These are phyloP conservation scores for Urocyon cinereoargenteus DNA, from an alignment of 2,797 vertebrate species.

Conservation along the genomic window DNA sequence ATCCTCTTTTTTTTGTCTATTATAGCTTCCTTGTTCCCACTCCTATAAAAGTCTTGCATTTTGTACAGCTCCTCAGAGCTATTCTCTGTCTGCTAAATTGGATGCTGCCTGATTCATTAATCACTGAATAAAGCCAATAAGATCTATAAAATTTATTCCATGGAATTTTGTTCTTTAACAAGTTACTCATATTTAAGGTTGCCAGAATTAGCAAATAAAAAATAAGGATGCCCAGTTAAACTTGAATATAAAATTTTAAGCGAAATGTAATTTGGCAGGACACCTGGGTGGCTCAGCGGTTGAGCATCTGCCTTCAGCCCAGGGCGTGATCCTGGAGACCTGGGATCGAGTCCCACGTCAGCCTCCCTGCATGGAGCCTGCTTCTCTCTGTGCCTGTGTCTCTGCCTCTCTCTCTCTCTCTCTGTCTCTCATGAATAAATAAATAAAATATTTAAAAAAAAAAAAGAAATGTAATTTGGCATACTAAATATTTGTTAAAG, in stretches of 20 bases:
- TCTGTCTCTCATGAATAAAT: too few relatives aligned
- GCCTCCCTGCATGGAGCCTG: too few relatives aligned
- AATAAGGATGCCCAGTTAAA: background rate
- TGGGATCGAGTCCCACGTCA: too few relatives aligned
- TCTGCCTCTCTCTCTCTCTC: too few relatives aligned
- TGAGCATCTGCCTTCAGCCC: too few relatives aligned
- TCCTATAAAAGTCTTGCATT: background rate
- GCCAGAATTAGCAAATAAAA: constrained; percentile 33
- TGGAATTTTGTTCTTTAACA: background rate
- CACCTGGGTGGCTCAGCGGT: too few relatives aligned
- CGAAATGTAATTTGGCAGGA: constrained; percentile 6
- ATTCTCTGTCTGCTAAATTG: background rate
- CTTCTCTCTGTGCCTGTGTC: too few relatives aligned
- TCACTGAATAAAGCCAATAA: background rate
- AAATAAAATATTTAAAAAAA: too few relatives aligned
- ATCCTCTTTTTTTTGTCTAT: background rate
- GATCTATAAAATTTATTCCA: background rate
- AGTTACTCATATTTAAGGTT: background rate
- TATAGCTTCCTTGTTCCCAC: background rate
- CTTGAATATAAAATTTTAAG: constrained; percentile 6
- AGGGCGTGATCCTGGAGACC: too few relatives aligned
- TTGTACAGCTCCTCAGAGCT: background rate
- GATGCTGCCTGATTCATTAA: background rate
- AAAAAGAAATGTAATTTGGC: background rate
- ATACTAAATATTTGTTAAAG: background rate